Percentiles rank a stretch among this genome's conserved stretches.
Conservation (phyloP, 2,113 vertebrate species). For the Bolborhynchus lineola region DNA sequence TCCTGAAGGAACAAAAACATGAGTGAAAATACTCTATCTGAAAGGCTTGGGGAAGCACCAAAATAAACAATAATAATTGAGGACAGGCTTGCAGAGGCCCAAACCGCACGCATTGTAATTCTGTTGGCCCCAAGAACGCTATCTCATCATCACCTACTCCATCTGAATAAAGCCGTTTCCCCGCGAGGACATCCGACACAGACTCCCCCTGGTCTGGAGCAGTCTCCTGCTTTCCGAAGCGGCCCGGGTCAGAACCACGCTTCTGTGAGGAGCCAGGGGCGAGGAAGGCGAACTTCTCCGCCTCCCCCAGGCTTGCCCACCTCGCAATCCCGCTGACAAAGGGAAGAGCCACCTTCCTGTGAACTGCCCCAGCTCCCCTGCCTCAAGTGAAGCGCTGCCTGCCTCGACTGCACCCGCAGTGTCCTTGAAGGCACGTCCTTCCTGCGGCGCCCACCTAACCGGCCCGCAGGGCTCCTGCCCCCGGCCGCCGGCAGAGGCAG, state of each 20-base stretch:
- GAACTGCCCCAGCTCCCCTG: no score
- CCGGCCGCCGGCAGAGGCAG: neutral
- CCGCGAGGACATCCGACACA: neutral
- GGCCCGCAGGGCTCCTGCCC: neutral
- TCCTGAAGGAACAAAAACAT: conserved; percentile 13
- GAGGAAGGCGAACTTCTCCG: no score
- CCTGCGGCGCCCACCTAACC: neutral
- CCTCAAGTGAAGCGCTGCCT: rapidly evolving
- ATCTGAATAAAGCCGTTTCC: conserved; percentile 29
- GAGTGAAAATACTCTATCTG: neutral
- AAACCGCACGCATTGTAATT: neutral
- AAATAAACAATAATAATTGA: neutral
- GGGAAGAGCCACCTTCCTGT: neutral
- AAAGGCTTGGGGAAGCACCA: conserved; percentile 6
- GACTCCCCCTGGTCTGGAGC: neutral
- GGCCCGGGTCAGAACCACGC: neutral
- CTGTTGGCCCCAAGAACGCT: neutral
- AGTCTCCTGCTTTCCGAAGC: neutral
- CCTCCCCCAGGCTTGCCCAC: neutral
- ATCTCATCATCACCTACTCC: neutral
- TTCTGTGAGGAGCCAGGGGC: neutral
- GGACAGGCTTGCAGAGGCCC: neutral
- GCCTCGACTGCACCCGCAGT: neutral
- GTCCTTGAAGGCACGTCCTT: neutral
- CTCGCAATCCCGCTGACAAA: rapidly evolving